Evolutionary conservation across 2,797 vertebrate species (phyloP).

Genomic region (Triplophysa yarkandensis): DNA sequence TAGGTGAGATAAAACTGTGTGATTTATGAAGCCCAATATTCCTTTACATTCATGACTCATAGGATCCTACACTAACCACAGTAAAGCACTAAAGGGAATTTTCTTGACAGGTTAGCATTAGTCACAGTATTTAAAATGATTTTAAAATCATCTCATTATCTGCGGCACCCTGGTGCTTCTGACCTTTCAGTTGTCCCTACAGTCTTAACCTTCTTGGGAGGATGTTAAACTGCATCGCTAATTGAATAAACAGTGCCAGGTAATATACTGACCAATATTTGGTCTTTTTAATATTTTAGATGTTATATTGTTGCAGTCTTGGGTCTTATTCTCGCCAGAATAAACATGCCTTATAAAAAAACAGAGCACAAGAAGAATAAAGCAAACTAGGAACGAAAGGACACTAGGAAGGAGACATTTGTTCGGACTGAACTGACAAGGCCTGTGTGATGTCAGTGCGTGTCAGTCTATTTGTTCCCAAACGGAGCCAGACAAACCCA

Average conservation of each 20-base stretch:
- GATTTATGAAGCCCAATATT: conserved; percentile 26
- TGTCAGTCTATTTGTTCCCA: conserved; percentile 49
- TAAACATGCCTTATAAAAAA: conserved; percentile 20
- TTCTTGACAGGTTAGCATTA: not conserved
- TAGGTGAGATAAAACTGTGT: conserved; percentile 1
- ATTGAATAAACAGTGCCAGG: not conserved
- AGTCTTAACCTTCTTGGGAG: not conserved
- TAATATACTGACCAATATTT: not conserved
- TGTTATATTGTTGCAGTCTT: not conserved
- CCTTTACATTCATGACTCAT: not conserved
- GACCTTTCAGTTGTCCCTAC: conserved; percentile 22
- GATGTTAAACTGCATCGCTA: not conserved
- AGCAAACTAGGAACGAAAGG: not conserved
- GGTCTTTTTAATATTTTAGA: not conserved
- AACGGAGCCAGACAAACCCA: conserved; percentile 50
- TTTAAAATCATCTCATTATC: conserved; percentile 28
- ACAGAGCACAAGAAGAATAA: conserved; percentile 10
- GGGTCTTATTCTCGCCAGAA: conserved; percentile 12
- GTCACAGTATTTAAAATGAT: conserved; percentile 14
- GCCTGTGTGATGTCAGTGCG: conserved; percentile 46
- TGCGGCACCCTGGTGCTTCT: conserved; percentile 20
- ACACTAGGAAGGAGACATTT: conserved; percentile 39
- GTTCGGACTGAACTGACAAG: conserved; percentile 40
- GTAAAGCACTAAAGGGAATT: conserved; percentile 13
- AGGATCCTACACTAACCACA: not conserved